Conservation (phyloP, 1,140 invertebrate species). For the Zophobas morio region DNA sequence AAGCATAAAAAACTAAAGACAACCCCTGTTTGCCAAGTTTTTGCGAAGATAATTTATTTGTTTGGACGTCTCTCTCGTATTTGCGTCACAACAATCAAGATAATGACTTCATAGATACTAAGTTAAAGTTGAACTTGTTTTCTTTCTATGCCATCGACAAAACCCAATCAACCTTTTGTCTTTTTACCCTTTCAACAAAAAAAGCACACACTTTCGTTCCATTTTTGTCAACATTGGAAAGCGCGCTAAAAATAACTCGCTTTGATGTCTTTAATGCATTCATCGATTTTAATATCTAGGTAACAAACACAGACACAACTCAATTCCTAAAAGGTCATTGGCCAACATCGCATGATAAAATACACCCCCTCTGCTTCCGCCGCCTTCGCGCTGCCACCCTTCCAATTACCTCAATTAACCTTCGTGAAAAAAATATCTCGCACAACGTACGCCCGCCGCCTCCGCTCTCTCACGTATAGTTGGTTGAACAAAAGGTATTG, state of each 20-base stretch:
- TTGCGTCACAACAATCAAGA: no score
- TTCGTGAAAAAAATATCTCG: constrained; percentile 2
- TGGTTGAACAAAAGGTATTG: constrained; percentile 1
- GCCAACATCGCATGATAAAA: constrained; percentile 12
- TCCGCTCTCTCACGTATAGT: neutral
- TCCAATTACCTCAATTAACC: neutral
- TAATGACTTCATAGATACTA: no score
- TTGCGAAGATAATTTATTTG: no score
- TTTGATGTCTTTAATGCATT: constrained; percentile 24
- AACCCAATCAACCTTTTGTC: neutral
- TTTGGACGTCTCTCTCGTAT: no score
- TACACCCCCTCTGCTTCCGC: neutral
- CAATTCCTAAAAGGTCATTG: constrained; percentile 10
- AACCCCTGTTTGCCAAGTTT: no score
- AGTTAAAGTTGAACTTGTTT: neutral
- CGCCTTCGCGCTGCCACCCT: neutral
- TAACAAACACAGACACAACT: constrained; percentile 37
- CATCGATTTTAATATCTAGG: constrained; percentile 41
- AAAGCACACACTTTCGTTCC: neutral
- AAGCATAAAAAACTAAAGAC: neutral
- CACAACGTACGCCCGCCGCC: neutral
- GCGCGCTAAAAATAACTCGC: constrained; percentile 10
- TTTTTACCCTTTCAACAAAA: neutral
- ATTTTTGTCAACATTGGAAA: neutral
- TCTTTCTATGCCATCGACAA: neutral